A percentile compares a stretch with the other conserved stretches of the same genome.
phyloP scores from a whole-genome alignment of 2,888 invertebrate species.

The Sphaerophoria rueppellii region DNA sequence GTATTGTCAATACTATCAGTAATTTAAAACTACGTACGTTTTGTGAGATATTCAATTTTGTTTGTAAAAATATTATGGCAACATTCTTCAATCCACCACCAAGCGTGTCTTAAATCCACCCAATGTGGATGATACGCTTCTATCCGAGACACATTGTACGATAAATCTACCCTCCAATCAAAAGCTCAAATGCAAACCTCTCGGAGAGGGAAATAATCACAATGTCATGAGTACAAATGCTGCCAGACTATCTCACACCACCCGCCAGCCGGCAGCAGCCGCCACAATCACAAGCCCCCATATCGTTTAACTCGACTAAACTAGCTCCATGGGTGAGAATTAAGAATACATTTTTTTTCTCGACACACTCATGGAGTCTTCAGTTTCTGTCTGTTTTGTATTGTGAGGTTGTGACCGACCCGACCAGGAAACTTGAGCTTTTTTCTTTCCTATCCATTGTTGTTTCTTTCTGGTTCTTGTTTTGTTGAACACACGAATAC shows the following conservation, averaged over 20 bases:
- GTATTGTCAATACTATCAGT: too few species aligned
- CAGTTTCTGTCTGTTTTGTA: slow-evolving; percentile 8
- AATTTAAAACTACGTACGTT: too few species aligned
- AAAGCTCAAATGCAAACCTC: slow-evolving; percentile 12
- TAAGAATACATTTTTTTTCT: slow-evolving; percentile 26
- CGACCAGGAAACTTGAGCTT: slow-evolving; percentile 62
- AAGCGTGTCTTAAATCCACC: too few species aligned
- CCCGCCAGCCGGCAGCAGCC: too few species aligned
- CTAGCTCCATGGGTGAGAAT: background rate
- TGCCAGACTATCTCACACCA: slow-evolving; percentile 29
- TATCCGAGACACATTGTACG: background rate
- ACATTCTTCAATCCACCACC: too few species aligned
- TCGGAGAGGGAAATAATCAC: slow-evolving; percentile 2
- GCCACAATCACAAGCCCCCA: background rate
- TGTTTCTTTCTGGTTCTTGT: slow-evolving; percentile 41
- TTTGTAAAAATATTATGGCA: too few species aligned
- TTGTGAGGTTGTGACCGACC: background rate
- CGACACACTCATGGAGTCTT: slow-evolving; percentile 36
- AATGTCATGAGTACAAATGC: slow-evolving; percentile 23
- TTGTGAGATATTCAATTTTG: too few species aligned
- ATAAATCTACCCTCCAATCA: background rate
- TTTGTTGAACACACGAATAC: slow-evolving; percentile 25
- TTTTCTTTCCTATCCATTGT: slow-evolving; percentile 20
- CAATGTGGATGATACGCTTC: too few species aligned
- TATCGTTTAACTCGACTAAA: background rate